Conservation (phyloP, 1,140 invertebrate genomes). For the Zaprionus ghesquierei region DNA sequence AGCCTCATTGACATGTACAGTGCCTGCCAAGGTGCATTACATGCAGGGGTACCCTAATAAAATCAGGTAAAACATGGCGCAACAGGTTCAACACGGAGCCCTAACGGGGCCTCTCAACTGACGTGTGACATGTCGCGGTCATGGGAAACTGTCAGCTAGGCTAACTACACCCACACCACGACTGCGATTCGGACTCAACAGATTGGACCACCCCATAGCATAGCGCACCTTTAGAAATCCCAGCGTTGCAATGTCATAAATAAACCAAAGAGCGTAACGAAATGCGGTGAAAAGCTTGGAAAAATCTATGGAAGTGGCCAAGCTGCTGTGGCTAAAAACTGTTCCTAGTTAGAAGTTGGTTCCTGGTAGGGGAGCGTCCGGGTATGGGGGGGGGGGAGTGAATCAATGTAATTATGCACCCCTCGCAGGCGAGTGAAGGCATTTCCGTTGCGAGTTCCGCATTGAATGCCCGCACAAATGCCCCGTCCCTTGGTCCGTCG, state of each 20-base stretch:
- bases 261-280: slow-evolving; percentile 60
- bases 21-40: slow-evolving; percentile 41
- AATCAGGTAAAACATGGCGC: slow-evolving; percentile 63
- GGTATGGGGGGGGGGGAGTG: slow-evolving; percentile 5
- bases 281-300: background rate
- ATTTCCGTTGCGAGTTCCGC: slow-evolving; percentile 66
- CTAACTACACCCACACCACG: slow-evolving; percentile 24
- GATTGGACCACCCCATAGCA: slow-evolving; percentile 30
- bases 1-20: slow-evolving; percentile 47
- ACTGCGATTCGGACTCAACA: background rate
- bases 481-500: background rate
- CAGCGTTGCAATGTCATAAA: slow-evolving; percentile 14
- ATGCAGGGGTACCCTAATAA: slow-evolving; percentile 54
- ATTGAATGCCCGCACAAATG: slow-evolving; percentile 48
- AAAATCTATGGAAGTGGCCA: slow-evolving; percentile 14
- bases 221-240: slow-evolving; percentile 53
- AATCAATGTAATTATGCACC: slow-evolving; percentile 74
- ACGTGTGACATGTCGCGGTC: slow-evolving; percentile 45
- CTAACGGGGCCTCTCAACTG: slow-evolving; percentile 24
- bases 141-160: slow-evolving; percentile 60
- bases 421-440: slow-evolving; percentile 55
- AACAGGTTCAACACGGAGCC: slow-evolving; percentile 48
- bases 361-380: background rate
- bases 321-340: background rate
- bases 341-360: background rate